Base-by-base conservation (phyloP, 2,888 invertebrate species). In the Atethmia centrago region DNA sequence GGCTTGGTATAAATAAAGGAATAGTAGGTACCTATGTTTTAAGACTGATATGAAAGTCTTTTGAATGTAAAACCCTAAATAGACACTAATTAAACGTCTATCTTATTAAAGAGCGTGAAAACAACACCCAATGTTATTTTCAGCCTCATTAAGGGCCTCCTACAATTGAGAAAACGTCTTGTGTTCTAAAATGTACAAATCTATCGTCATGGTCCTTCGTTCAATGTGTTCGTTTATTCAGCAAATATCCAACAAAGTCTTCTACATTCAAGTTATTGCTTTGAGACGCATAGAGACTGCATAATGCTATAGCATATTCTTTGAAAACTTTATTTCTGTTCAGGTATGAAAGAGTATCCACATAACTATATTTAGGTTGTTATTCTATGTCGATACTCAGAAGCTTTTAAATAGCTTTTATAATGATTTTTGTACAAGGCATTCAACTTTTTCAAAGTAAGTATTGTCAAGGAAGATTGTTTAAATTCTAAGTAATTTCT, bases 171-270 rank as follows among this genome's bases (percentile, higher is more conserved):
- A 58, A 56, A 53, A 55, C 9, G 1, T 49, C 7, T 56, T 12
- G 19, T 51, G 14, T 45, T 42, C 9, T 28, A 56, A 49, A 42
- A 28, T 62, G 3, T 10, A 56, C 25, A 73, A 73, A 56, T 51
- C 25, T 40, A 14, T 45, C 36, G 19, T 45, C n/a, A n/a, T 25
- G 28, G 56, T 56, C 21, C 19, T 49, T 28, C 21, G 28, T 66
- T 80, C 80, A 78, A 66, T 66, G 62, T 45, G 55, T 63, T 72
- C 51, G 28, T 66, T 65, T 74, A 62, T 74, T 66, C 78, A 74
- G 62, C 51, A 74, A 74, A 74, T 69, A 69, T 80, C 40, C 12
- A 67, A 67, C 80, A 61, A 74, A 78, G 74, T 58, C 31, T 28
- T 67, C 51, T 31, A 31, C 31, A 51, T 67, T 40, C 45, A 47